phyloP scores from a whole-genome alignment of 1,140 invertebrate species.

The Micrasema longulum region DNA sequence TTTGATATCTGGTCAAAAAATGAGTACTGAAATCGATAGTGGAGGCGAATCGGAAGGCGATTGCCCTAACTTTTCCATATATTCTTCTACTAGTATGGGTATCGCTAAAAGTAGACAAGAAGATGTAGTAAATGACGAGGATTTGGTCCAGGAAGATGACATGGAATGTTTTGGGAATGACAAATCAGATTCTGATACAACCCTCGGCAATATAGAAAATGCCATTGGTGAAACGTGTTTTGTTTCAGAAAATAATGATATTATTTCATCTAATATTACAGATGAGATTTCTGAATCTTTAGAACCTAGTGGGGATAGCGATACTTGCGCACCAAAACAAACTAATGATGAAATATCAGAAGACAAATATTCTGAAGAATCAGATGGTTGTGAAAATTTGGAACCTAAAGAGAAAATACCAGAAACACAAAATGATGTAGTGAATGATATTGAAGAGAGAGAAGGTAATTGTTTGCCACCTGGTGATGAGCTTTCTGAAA shows the following conservation, averaged over 20 bases:
- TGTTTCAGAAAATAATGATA: neutral
- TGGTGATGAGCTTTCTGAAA: neutral
- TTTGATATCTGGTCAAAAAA: conserved; percentile 56
- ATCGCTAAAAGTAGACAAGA: conserved; percentile 69
- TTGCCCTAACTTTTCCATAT: conserved; percentile 87
- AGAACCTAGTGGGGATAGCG: neutral
- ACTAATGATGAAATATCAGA: no score
- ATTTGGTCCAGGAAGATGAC: conserved; percentile 65
- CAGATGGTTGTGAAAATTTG: no score
- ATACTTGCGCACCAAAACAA: neutral
- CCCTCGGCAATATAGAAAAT: conserved; percentile 1
- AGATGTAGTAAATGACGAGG: conserved; percentile 53
- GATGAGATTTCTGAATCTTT: neutral
- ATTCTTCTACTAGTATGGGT: conserved; percentile 82
- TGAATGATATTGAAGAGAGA: neutral
- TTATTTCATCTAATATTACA: neutral
- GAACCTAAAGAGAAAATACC: neutral
- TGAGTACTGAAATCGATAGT: conserved; percentile 60
- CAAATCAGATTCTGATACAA: neutral
- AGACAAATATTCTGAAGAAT: no score
- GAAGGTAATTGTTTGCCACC: no score
- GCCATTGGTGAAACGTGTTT: neutral
- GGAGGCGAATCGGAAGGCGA: conserved; percentile 75
- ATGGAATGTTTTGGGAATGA: conserved; percentile 26
- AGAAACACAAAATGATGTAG: neutral